A percentile compares a stretch with the other conserved stretches of the same genome.
phyloP scores from a whole-genome alignment of 1,140 invertebrate genomes.

The Leptinotarsa lineolata region DNA sequence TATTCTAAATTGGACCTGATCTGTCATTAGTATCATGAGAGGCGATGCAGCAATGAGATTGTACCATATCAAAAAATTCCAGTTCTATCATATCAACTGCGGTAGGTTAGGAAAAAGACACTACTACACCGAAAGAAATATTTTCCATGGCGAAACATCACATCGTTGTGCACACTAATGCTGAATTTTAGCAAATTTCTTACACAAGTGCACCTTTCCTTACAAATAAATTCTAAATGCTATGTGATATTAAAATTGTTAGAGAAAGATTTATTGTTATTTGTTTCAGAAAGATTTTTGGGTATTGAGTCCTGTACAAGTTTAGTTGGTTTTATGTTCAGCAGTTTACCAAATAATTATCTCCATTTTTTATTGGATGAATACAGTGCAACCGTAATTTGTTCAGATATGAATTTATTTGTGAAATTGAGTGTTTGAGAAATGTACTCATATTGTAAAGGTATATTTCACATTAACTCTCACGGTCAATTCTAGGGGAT shows the following conservation, averaged over 20 bases:
- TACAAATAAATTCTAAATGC: conserved; percentile 51
- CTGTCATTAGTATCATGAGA: too few relatives aligned
- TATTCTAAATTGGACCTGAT: too few relatives aligned
- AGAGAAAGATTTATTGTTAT: conserved; percentile 1
- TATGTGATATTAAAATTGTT: conserved; percentile 49
- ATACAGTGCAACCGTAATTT: too few relatives aligned
- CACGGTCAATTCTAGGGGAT: too few relatives aligned
- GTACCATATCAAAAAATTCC: too few relatives aligned
- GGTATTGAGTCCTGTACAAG: conserved; percentile 24
- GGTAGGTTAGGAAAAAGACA: background rate
- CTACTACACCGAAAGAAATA: background rate
- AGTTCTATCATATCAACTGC: background rate
- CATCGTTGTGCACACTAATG: conserved; percentile 31
- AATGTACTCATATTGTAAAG: too few relatives aligned
- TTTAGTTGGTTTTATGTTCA: conserved; percentile 5
- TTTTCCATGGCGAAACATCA: conserved; percentile 2
- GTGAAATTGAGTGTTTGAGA: too few relatives aligned
- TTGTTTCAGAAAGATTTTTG: background rate
- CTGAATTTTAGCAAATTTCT: background rate
- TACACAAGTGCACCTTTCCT: conserved; percentile 52
- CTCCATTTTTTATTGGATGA: too few relatives aligned
- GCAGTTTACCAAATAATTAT: background rate
- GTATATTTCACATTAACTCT: too few relatives aligned
- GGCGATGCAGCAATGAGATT: too few relatives aligned
- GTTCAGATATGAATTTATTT: too few relatives aligned